Percentiles rank a stretch among this genome's conserved stretches.
phyloP scores from a whole-genome alignment of 2,797 vertebrate genomes.

The Paguma larvata region DNA sequence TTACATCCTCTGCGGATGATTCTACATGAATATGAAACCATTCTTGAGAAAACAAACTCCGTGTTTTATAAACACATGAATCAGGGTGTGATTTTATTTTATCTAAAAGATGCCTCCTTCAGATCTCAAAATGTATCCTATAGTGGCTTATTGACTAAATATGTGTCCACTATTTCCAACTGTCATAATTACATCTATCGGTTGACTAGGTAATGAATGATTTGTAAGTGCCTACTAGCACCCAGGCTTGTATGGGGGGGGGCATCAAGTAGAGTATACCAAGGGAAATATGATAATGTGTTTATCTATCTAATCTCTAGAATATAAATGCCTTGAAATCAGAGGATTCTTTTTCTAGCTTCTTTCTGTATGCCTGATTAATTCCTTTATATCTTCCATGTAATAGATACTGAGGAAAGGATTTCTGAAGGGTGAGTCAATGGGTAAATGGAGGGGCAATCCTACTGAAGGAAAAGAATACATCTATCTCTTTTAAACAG shows the following conservation, averaged over 20 bases:
- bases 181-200: background rate
- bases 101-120: background rate
- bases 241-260: background rate
- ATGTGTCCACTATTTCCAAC: background rate
- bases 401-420: background rate
- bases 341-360: background rate
- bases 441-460: background rate
- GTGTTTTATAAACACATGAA: background rate
- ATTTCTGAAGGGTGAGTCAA: background rate
- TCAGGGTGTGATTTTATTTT: background rate
- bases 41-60: background rate
- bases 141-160: background rate
- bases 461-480: background rate
- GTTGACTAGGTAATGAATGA: background rate
- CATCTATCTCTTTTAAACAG: background rate
- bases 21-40: background rate
- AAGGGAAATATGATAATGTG: background rate
- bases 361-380: background rate
- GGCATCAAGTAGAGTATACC: background rate
- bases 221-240: background rate
- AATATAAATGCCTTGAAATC: background rate
- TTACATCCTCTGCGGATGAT: background rate
- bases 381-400: background rate
- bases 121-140: background rate
- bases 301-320: background rate